Conservation (phyloP, 2,888 invertebrate genomes). For the Parnassius smintheus region DNA sequence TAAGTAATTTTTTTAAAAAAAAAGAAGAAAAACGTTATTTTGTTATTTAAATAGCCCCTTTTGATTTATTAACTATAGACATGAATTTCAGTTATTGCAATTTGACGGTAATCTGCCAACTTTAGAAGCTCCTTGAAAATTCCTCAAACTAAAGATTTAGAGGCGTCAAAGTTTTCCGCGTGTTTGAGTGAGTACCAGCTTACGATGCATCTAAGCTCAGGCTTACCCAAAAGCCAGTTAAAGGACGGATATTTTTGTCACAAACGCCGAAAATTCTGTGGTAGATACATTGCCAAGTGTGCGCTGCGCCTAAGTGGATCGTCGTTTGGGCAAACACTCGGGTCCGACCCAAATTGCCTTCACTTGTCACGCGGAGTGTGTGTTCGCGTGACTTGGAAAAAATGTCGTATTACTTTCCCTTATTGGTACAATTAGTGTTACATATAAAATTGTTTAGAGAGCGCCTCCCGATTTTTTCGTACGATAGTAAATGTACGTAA, state of each 20-base stretch:
- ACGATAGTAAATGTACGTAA: too few relatives aligned
- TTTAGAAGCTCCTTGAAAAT: slow-evolving; percentile 1
- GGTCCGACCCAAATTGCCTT: slow-evolving; percentile 57
- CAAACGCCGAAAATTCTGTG: slow-evolving; percentile 6
- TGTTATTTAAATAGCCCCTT: too few relatives aligned
- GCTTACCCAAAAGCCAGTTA: slow-evolving; percentile 4
- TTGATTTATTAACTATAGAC: too few relatives aligned
- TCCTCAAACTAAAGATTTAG: not conserved
- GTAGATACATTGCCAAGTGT: slow-evolving; percentile 16
- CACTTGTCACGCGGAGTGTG: slow-evolving; percentile 50
- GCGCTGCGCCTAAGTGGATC: slow-evolving; percentile 24
- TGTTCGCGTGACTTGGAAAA: slow-evolving; percentile 54
- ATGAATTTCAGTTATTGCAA: too few relatives aligned
- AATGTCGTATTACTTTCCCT: slow-evolving; percentile 47
- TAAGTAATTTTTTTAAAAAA: too few relatives aligned
- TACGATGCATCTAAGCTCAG: not conserved
- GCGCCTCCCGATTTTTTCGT: slow-evolving; percentile 12
- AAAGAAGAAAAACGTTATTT: too few relatives aligned
- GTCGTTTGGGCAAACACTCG: slow-evolving; percentile 54
- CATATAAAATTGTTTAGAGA: slow-evolving; percentile 11
- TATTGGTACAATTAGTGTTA: slow-evolving; percentile 50
- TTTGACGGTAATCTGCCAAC: too few relatives aligned
- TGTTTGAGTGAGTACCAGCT: not conserved
- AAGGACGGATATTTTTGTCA: not conserved
- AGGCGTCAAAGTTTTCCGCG: slow-evolving; percentile 1